Evolutionary conservation across 2,113 vertebrate genomes (phyloP).

Genomic region (Ardeotis arabs): DNA sequence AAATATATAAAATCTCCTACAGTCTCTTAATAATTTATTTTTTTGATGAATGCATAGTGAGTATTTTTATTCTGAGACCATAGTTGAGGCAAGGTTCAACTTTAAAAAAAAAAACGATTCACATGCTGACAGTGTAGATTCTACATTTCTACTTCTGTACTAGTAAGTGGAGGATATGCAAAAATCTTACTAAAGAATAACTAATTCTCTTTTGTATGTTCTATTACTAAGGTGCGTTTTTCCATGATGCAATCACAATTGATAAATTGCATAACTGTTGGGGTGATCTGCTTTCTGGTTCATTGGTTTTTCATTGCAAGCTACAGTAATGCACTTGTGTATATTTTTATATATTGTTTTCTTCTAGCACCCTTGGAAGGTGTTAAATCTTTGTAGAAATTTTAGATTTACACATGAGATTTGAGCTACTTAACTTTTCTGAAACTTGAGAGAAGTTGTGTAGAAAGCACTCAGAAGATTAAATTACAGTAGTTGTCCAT

Average conservation of each 20-base stretch:
- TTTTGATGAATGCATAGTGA: neutral
- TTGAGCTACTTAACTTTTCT: neutral
- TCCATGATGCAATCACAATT: neutral
- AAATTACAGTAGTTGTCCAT: neutral
- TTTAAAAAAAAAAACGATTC: neutral
- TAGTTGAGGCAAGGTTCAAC: neutral
- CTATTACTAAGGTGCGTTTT: neutral
- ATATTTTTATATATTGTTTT: neutral
- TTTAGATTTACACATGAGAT: neutral
- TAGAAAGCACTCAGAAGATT: neutral
- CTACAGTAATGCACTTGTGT: rapidly evolving
- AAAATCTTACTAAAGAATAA: neutral
- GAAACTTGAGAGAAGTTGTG: neutral
- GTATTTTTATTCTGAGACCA: neutral
- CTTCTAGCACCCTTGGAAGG: neutral
- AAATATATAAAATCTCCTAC: neutral
- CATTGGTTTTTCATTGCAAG: neutral
- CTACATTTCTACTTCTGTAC: neutral
- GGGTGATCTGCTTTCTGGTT: neutral
- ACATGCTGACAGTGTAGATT: neutral
- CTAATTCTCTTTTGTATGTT: neutral
- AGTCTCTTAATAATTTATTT: neutral
- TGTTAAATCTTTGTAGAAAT: neutral
- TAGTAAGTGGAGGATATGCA: neutral
- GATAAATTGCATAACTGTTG: neutral